These are phyloP conservation scores for Branchinecta lindahli DNA, from an alignment of 1,140 invertebrate genomes.

Conservation along the genomic window DNA sequence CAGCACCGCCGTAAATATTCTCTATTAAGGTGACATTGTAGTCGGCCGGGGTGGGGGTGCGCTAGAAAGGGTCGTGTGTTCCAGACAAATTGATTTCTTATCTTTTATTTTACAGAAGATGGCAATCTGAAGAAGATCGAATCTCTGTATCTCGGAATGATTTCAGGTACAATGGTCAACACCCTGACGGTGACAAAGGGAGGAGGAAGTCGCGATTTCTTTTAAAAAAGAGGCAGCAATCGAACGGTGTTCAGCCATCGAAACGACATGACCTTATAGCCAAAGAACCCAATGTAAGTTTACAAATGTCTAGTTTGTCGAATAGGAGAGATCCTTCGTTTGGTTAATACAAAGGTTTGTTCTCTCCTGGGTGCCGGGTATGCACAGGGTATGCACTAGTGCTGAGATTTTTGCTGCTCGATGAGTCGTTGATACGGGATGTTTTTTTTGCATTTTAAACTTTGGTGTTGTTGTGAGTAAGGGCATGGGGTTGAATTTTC, in stretches of 20 bases:
- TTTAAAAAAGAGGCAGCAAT: conserved; percentile 57
- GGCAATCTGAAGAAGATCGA: no score
- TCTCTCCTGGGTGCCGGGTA: not conserved
- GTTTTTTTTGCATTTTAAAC: no score
- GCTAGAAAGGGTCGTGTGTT: no score
- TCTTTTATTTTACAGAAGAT: no score
- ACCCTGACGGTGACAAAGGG: conserved; percentile 80
- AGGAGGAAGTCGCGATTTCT: conserved; percentile 85
- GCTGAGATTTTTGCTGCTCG: no score
- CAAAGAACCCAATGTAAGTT: conserved; percentile 6
- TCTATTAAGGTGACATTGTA: no score
- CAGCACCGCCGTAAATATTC: no score
- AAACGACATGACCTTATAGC: conserved; percentile 36
- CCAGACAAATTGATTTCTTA: no score
- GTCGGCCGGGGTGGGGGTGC: no score
- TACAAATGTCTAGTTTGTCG: not conserved
- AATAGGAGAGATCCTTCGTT: not conserved
- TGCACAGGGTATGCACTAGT: not conserved
- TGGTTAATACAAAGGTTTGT: not conserved
- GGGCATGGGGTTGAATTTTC: no score
- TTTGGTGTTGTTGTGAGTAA: no score
- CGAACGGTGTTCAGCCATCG: conserved; percentile 86
- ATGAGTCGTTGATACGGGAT: no score
- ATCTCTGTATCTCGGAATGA: conserved; percentile 8
- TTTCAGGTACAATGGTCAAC: conserved; percentile 82